These are phyloP conservation scores for Leucania comma DNA, from an alignment of 2,888 invertebrate genomes.

Conservation along the genomic window DNA sequence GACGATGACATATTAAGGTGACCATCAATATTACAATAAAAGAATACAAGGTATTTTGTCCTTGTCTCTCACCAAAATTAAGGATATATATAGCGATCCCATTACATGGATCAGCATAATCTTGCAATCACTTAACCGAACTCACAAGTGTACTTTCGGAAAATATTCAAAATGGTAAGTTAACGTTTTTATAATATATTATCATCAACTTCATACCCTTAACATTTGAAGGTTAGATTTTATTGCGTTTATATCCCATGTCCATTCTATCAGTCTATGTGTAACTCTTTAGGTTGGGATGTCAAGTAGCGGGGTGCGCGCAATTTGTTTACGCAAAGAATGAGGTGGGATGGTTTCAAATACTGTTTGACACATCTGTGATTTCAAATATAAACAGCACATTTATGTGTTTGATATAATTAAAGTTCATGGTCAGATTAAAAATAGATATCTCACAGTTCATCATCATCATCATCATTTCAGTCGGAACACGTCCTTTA, in stretches of 20 bases:
- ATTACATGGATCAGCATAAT: conserved; percentile 33
- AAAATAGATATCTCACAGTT: neutral
- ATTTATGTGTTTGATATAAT: neutral
- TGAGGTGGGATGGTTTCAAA: too few relatives aligned
- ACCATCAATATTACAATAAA: conserved; percentile 39
- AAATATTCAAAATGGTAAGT: conserved; percentile 53
- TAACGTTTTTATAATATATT: neutral
- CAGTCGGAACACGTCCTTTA: too few relatives aligned
- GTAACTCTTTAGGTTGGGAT: neutral
- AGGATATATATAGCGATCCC: conserved; percentile 48
- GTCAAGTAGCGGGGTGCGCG: neutral
- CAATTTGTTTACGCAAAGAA: neutral
- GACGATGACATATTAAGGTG: conserved; percentile 48
- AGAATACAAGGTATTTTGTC: conserved; percentile 25
- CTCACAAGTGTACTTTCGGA: neutral
- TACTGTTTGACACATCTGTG: too few relatives aligned
- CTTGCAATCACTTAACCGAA: conserved; percentile 9
- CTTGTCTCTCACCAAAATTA: conserved; percentile 30
- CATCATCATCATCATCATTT: too few relatives aligned
- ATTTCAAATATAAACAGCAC: neutral
- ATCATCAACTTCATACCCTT: too few relatives aligned
- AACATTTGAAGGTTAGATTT: too few relatives aligned
- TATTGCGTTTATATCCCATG: neutral
- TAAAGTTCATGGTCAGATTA: neutral
- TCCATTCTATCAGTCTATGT: neutral